Percentiles rank a stretch among this genome's conserved stretches.
Evolutionary conservation across 2,113 vertebrate species (phyloP).

Genomic region (Dascyllus trimaculatus): DNA sequence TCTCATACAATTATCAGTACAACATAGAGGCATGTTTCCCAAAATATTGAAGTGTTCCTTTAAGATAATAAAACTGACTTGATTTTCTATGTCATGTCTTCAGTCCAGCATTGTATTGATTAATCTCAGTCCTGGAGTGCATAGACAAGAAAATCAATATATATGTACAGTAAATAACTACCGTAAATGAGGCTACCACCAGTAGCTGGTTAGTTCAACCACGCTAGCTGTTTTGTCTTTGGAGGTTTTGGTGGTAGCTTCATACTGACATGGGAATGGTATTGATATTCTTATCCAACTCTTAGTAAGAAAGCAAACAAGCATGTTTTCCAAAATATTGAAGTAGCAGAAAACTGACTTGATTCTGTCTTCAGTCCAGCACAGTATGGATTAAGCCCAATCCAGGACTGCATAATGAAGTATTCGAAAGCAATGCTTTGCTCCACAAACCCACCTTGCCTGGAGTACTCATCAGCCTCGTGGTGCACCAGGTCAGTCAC

Average conservation of each 20-base stretch:
- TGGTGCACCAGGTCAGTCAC: constrained; percentile 95
- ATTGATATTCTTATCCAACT: not conserved
- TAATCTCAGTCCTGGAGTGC: not conserved
- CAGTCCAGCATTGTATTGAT: constrained; percentile 37
- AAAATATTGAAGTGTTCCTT: constrained; percentile 3
- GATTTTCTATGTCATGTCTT: not conserved
- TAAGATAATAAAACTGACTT: not conserved
- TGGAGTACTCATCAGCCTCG: constrained; percentile 94
- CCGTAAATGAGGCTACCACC: not conserved
- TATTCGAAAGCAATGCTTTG: not conserved
- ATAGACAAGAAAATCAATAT: not conserved
- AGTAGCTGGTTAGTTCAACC: not conserved
- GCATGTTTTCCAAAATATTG: not conserved
- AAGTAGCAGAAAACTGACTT: not conserved
- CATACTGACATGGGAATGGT: not conserved
- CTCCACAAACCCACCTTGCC: constrained; percentile 89
- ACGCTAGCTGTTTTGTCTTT: not conserved
- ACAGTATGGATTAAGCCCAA: not conserved
- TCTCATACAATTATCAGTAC: not conserved
- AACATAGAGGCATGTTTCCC: not conserved
- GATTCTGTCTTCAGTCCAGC: constrained; percentile 29
- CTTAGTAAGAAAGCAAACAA: not conserved
- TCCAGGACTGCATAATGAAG: not conserved
- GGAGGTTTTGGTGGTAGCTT: not conserved
- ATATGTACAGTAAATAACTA: not conserved